Evolutionary conservation across 1,140 invertebrate genomes (phyloP).

Genomic region (Bombus confusus): DNA sequence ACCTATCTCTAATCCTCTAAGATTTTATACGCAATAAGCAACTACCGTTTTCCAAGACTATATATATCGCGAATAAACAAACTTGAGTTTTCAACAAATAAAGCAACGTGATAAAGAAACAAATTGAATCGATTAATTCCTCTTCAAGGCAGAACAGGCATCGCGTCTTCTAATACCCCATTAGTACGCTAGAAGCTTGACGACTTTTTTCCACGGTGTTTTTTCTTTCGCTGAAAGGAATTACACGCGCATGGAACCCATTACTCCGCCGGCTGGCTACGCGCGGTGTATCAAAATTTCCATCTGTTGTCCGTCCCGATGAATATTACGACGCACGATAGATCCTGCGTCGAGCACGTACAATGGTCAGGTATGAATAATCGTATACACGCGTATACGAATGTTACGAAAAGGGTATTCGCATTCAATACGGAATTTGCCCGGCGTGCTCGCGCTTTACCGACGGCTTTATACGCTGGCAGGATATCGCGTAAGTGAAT

Average conservation of each 20-base stretch:
- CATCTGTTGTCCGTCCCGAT: conserved; percentile 46
- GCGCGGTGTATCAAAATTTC: conserved; percentile 49
- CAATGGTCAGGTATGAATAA: conserved; percentile 62
- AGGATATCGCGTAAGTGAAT: conserved; percentile 67
- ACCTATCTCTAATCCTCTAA: background rate
- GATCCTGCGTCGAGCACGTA: conserved; percentile 42
- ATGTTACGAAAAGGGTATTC: conserved; percentile 62
- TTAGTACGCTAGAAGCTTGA: background rate
- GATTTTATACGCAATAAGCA: background rate
- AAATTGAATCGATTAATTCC: background rate
- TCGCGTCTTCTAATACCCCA: background rate
- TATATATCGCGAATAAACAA: background rate
- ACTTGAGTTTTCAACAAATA: background rate
- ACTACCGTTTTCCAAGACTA: too few species aligned
- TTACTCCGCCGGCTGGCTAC: conserved; percentile 28
- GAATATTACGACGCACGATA: conserved; percentile 16
- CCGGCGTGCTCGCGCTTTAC: conserved; percentile 28
- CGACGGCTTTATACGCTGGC: conserved; percentile 51
- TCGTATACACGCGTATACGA: conserved; percentile 46
- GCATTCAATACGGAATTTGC: conserved; percentile 60
- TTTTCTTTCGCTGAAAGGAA: background rate
- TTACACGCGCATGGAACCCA: conserved; percentile 35
- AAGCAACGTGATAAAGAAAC: background rate
- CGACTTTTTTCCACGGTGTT: too few species aligned
- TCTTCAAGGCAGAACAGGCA: background rate